These are phyloP conservation scores for Argynnis bischoffii DNA, from an alignment of 2,888 invertebrate species.

Conservation along the genomic window DNA sequence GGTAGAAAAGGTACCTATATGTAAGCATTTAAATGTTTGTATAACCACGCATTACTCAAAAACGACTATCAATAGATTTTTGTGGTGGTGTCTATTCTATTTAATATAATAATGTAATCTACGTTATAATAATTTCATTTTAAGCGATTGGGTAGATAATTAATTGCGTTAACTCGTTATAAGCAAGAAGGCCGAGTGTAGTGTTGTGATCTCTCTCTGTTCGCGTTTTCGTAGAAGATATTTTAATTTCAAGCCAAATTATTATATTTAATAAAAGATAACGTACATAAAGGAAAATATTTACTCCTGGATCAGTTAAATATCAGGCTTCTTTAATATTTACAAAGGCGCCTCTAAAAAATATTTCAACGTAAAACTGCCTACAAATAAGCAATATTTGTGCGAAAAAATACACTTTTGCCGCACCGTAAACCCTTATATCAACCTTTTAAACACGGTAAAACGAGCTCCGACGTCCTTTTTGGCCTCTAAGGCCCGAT, in stretches of 20 bases:
- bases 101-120: too few relatives aligned
- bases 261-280: background rate
- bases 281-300: background rate
- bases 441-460: slow-evolving; percentile 49
- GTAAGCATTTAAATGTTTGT: too few relatives aligned
- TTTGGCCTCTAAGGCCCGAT: slow-evolving; percentile 42
- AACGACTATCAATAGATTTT: too few relatives aligned
- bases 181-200: too few relatives aligned
- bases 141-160: too few relatives aligned
- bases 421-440: slow-evolving; percentile 44
- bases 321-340: slow-evolving; percentile 40
- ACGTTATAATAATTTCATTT: too few relatives aligned
- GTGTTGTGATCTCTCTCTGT: too few relatives aligned
- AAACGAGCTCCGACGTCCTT: slow-evolving; percentile 45
- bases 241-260: background rate
- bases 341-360: slow-evolving; percentile 42
- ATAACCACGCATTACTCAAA: too few relatives aligned
- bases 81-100: too few relatives aligned
- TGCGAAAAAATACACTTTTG: slow-evolving; percentile 44
- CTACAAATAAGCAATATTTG: slow-evolving; percentile 48
- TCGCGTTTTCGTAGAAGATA: too few relatives aligned
- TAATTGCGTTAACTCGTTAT: too few relatives aligned
- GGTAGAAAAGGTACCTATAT: too few relatives aligned
- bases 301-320: slow-evolving; percentile 21
- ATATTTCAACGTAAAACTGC: slow-evolving; percentile 42